These are phyloP conservation scores for Serrognathus titanus DNA, from an alignment of 2,888 invertebrate genomes.

Conservation along the genomic window DNA sequence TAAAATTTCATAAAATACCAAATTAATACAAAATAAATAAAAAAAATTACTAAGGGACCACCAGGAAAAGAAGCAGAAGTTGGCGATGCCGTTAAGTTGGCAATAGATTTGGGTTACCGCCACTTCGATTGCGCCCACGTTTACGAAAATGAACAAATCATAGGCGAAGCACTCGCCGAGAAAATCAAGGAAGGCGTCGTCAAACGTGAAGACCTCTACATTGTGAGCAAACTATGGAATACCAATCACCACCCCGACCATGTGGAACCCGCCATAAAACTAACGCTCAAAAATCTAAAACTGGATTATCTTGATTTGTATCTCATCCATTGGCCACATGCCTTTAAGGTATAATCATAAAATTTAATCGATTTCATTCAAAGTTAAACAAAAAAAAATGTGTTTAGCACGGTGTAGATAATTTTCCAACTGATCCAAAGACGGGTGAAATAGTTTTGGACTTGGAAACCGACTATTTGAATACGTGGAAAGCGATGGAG, in stretches of 20 bases:
- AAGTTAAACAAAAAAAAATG: neutral
- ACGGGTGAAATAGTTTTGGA: conserved; percentile 14
- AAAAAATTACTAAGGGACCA: conserved; percentile 7
- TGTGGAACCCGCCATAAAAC: conserved; percentile 42
- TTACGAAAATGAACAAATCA: conserved; percentile 74
- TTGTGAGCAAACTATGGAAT: conserved; percentile 85
- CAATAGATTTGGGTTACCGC: conserved; percentile 74
- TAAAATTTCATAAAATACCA: neutral
- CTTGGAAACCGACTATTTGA: conserved; percentile 61
- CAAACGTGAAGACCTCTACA: conserved; percentile 67
- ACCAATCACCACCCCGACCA: conserved; percentile 74
- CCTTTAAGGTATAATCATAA: conserved; percentile 27
- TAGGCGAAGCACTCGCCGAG: conserved; percentile 65
- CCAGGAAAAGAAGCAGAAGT: conserved; percentile 57
- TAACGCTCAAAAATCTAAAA: conserved; percentile 51
- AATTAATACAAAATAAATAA: too few relatives aligned
- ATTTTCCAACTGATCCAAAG: conserved; percentile 5
- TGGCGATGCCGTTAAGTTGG: conserved; percentile 66
- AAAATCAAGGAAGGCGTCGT: conserved; percentile 66
- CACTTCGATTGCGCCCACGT: conserved; percentile 74
- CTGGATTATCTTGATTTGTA: conserved; percentile 56
- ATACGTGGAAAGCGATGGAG: conserved; percentile 70
- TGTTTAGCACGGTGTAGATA: conserved; percentile 3
- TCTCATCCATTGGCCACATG: conserved; percentile 54
- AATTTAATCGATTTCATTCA: too few relatives aligned